These are phyloP conservation scores for Mesembrinibis cayennensis DNA, from an alignment of 2,113 vertebrate genomes.

Conservation along the genomic window DNA sequence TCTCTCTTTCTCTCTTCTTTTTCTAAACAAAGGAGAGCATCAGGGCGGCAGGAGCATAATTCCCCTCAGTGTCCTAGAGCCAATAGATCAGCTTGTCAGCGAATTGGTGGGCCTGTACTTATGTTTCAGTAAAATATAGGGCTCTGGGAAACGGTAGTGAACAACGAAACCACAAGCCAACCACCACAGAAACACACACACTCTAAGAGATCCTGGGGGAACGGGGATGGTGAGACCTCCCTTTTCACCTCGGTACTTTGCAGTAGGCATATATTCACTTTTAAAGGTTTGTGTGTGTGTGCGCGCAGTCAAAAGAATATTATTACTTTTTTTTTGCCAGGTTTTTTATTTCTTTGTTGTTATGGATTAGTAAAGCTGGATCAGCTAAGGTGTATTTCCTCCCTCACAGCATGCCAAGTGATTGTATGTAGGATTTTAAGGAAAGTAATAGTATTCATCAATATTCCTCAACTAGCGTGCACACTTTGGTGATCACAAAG, in stretches of 20 bases:
- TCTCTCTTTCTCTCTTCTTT: constrained; percentile 73
- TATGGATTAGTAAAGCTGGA: not conserved
- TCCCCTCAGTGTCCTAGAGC: constrained; percentile 73
- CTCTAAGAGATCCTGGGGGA: not conserved
- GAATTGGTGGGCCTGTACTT: constrained; percentile 69
- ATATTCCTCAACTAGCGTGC: fast-evolving
- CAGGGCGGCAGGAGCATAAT: constrained; percentile 75
- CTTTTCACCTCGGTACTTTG: not conserved
- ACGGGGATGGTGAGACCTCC: not conserved
- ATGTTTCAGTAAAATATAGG: constrained; percentile 23
- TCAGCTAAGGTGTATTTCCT: not conserved
- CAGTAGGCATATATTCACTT: constrained; percentile 1
- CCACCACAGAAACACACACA: constrained; percentile 7
- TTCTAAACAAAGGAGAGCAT: constrained; percentile 81
- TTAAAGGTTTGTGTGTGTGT: not conserved
- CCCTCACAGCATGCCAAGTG: not conserved
- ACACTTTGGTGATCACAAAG: fast-evolving
- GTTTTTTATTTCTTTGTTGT: constrained; percentile 15
- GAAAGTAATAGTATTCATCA: not conserved
- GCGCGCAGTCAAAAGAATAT: not conserved
- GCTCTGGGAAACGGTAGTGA: constrained; percentile 39
- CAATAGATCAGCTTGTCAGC: constrained; percentile 71
- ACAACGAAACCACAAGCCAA: constrained; percentile 14
- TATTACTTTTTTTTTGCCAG: not conserved
- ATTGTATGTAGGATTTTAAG: not conserved